Evolutionary conservation across 2,797 vertebrate genomes (phyloP), one percentile per base, ranked within the genome.

Genomic region (Enteromius mattozi): DNA sequence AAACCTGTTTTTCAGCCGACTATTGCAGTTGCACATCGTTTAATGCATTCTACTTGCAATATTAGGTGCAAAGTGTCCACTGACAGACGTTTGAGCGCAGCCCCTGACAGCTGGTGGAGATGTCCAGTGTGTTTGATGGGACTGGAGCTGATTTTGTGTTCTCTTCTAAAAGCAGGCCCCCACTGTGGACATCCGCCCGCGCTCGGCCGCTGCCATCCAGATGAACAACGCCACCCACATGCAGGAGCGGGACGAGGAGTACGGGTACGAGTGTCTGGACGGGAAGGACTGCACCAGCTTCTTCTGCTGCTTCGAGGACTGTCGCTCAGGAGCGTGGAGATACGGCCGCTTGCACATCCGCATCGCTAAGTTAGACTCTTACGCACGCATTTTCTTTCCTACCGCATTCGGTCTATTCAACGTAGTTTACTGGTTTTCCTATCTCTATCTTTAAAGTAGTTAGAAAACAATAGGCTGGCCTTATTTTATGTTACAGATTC

Each of bases 201-300:
- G 98, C 82, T 99, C 98, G 10, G 97, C 98, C 51, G 99, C 98
- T 0, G 95, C 95, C 90, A 99, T 99, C 91, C 98, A 99, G 95
- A 99, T 99, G 98, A 99, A 99, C 96, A 99, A 99, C 94, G 97
- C 98, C 59, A 97, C 98, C 1, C 98, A 99, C 93, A 96, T 99
- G 92, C 98, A 99, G 93, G 98, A 99, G 93, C 93, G 97, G 56
- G 98, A 99, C 84, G 98, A 99, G 90, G 98, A 99, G 81, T 99
- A 98, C 0, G 98, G 98, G 0, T 99, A 99, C 0, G 98, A 99
- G 85, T 99, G 98, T 92, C 96, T 99, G 21, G 98, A 99, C 9
- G 98, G 98, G 86, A 99, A 99, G 94, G 98, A 99, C 97, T 99
- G 98, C 95, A 96, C 98, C 94, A 99, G 98, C 89, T 99, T 99